A percentile compares a stretch with the other conserved stretches of the same genome.
These are phyloP conservation scores for Hyppa rectilinea DNA, from an alignment of 2,888 invertebrate genomes.

Conservation along the genomic window DNA sequence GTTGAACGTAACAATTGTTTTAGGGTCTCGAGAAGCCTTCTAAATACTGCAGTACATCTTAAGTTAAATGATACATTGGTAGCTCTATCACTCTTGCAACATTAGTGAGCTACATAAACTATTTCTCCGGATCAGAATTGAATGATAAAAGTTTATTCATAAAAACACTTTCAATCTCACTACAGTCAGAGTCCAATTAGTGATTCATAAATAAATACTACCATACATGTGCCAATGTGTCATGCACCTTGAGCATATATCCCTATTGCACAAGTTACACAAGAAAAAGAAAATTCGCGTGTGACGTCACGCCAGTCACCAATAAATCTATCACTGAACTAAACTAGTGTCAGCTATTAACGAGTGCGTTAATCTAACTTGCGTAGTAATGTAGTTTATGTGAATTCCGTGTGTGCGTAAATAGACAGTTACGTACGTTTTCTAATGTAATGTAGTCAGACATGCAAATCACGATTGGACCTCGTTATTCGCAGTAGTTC, in stretches of 20 bases:
- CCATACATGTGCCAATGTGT: neutral
- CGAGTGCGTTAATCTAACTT: conserved; percentile 29
- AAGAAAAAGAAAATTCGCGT: conserved; percentile 32
- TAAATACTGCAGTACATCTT: neutral
- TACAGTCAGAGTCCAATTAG: conserved; percentile 12
- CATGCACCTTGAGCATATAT: conserved; percentile 29
- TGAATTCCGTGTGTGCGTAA: conserved; percentile 52
- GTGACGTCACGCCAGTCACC: conserved; percentile 35
- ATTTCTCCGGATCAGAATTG: neutral
- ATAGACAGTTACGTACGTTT: conserved; percentile 52
- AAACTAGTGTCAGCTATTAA: conserved; percentile 29
- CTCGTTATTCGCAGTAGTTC: conserved; percentile 53
- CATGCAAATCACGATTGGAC: conserved; percentile 53
- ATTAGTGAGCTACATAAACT: neutral
- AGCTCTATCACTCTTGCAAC: neutral
- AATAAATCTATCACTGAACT: conserved; percentile 30
- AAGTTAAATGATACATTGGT: neutral
- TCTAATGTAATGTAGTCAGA: conserved; percentile 52
- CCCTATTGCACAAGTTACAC: conserved; percentile 38
- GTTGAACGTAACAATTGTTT: neutral
- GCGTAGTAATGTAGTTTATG: conserved; percentile 42
- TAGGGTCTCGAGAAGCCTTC: no score
- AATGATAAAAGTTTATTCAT: conserved; percentile 17
- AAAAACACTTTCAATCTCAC: conserved; percentile 10
- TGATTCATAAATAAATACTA: conserved; percentile 36